Conservation (phyloP, 2,888 invertebrate species). For the Tiliacea aurago region DNA sequence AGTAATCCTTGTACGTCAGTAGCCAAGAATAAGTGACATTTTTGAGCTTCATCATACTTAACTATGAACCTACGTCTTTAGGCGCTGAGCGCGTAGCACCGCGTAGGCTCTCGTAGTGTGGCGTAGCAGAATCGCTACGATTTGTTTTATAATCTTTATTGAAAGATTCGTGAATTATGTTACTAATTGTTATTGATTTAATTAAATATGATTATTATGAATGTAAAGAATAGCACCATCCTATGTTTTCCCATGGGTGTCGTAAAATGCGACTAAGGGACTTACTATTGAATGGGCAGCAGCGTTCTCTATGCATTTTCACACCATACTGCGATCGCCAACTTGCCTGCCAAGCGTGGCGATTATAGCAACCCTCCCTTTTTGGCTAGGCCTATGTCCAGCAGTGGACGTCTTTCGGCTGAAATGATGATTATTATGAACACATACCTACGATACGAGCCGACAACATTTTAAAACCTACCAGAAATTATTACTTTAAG, state of each 20-base stretch:
- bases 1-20: not conserved
- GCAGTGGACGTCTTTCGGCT: too few relatives aligned
- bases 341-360: too few relatives aligned
- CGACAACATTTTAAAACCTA: not conserved
- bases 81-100: conserved; percentile 15
- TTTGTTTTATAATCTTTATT: not conserved
- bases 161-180: not conserved
- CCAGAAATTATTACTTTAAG: not conserved
- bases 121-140: conserved; percentile 22
- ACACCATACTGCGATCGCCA: too few relatives aligned
- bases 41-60: not conserved
- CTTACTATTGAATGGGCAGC: too few relatives aligned
- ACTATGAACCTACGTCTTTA: not conserved
- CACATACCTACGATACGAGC: not conserved
- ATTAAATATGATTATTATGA: not conserved
- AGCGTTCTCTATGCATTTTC: too few relatives aligned
- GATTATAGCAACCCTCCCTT: too few relatives aligned
- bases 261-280: too few relatives aligned
- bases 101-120: conserved; percentile 19
- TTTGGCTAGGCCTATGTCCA: too few relatives aligned
- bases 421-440: too few relatives aligned
- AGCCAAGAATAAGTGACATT: not conserved
- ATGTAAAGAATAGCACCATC: too few relatives aligned
- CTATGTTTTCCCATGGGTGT: too few relatives aligned
- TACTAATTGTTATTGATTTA: not conserved